phyloP scores from a whole-genome alignment of 2,113 vertebrate species.

The Apteryx owenii region DNA sequence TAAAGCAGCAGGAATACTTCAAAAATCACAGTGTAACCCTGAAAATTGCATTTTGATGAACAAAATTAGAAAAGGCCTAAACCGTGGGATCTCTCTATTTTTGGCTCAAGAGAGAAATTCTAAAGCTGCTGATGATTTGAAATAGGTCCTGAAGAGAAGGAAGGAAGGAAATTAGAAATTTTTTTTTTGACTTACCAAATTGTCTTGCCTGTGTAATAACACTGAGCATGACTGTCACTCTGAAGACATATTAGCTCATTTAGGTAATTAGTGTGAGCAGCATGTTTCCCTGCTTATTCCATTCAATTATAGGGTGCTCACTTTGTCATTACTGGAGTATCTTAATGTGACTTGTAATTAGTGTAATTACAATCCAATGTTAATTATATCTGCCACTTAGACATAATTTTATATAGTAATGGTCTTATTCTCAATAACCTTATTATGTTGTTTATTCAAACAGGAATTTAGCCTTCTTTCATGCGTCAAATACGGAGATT shows the following conservation, averaged over 20 bases:
- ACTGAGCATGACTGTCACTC: slow-evolving; percentile 81
- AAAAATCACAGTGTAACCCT: background rate
- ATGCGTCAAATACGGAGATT: slow-evolving; percentile 83
- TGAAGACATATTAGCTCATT: slow-evolving; percentile 87
- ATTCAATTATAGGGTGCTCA: slow-evolving; percentile 88
- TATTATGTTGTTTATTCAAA: slow-evolving; percentile 87
- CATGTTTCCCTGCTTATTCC: slow-evolving; percentile 85
- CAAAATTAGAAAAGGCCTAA: slow-evolving; percentile 37
- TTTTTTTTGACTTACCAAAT: slow-evolving; percentile 70
- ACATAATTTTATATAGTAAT: slow-evolving; percentile 88
- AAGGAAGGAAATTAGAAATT: slow-evolving; percentile 72
- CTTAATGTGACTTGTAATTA: slow-evolving; percentile 93
- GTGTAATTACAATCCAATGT: slow-evolving; percentile 92
- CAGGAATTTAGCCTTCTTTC: slow-evolving; percentile 87
- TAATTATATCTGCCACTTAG: slow-evolving; percentile 90
- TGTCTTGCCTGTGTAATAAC: slow-evolving; percentile 81
- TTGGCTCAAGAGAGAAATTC: slow-evolving; percentile 67
- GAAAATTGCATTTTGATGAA: background rate
- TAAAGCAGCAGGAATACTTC: background rate
- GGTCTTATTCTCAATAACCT: slow-evolving; percentile 85
- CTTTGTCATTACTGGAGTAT: slow-evolving; percentile 88
- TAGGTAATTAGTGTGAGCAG: slow-evolving; percentile 87
- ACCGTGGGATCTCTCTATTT: slow-evolving; percentile 65
- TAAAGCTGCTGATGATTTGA: slow-evolving; percentile 69
- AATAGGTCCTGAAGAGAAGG: slow-evolving; percentile 71